These are phyloP conservation scores for Andinoacara biseriatus DNA, from an alignment of 2,113 vertebrate species.

Conservation along the genomic window DNA sequence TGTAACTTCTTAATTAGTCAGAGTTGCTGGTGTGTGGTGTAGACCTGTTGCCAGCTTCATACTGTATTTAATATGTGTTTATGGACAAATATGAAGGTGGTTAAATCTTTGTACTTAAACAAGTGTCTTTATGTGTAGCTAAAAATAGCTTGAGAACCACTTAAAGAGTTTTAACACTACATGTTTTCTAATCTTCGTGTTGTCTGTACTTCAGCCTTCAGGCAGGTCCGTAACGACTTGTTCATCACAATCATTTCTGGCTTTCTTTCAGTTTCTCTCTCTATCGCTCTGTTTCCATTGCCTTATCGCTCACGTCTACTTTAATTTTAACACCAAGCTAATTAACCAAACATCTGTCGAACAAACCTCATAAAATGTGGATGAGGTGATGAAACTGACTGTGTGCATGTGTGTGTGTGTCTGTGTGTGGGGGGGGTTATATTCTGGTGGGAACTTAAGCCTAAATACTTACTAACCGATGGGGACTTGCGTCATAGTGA, in stretches of 20 bases:
- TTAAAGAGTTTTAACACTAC: not conserved
- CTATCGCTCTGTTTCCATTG: slow-evolving; percentile 11
- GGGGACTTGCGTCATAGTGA: not conserved
- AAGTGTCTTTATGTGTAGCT: not conserved
- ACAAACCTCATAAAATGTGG: slow-evolving; percentile 68
- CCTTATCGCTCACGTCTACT: slow-evolving; percentile 37
- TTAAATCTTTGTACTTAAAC: not conserved
- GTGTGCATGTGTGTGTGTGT: not conserved
- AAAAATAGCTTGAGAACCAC: not conserved
- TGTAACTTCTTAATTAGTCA: not conserved
- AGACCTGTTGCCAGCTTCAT: not conserved
- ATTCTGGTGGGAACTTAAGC: not conserved
- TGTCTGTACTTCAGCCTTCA: slow-evolving; percentile 25
- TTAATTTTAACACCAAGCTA: slow-evolving; percentile 66
- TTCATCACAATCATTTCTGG: slow-evolving; percentile 37
- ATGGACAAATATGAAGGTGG: not conserved
- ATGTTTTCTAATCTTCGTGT: slow-evolving; percentile 1
- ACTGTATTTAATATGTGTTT: not conserved
- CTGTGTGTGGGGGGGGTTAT: not conserved
- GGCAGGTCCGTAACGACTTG: slow-evolving; percentile 57
- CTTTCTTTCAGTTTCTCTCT: not conserved
- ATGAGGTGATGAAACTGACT: slow-evolving; percentile 72
- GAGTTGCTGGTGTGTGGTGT: not conserved
- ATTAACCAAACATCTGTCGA: slow-evolving; percentile 74
- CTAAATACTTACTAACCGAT: not conserved